Evolutionary conservation across 2,113 vertebrate species (phyloP), one percentile per base, ranked within the genome.

Genomic region (Procavia capensis): DNA sequence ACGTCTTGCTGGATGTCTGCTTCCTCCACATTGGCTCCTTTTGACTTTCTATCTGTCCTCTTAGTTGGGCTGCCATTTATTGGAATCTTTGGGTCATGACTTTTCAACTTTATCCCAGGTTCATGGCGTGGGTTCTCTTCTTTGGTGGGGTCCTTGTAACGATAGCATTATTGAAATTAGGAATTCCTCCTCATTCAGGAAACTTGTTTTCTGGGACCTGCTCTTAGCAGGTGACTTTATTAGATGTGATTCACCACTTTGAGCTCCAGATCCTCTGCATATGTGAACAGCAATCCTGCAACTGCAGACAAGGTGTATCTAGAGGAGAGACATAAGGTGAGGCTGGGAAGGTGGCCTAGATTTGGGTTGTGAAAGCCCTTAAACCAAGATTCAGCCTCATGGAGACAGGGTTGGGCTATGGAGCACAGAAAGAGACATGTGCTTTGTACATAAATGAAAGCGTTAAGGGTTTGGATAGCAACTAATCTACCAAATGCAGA

Each of bases 51-150:
- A 3, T 75, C n/a, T 74, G 61, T 19, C 39, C 3, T 92, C 87
- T 34, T 63, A 86, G 86, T 25, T 74, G 16, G 75, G 27, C 10
- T 95, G 47, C 24, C 29, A 13, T 45, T 79, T 79, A 39, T 66
- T 89, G 57, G 81, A 85, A 59, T 89, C 75, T 92, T 92, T 87
- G 80, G 22, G 17, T 88, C 10, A 45, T 80, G 81, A 75, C 66
- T 63, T 94, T 61, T 80, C 29, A 90, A 27, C 47, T 90, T 95
- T 2, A 50, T 72, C 45, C 41, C 9, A 41, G 20, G 16, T 54
- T 88, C 83, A 76, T 76, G 27, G 22, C 24, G 75, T 63, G 39
- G 20, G 34, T 39, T 95, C 39, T 79, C 2, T 19, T 95, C 72
- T 34, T 91, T 76, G 59, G 34, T 36, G 57, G 27, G 16, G 24